A percentile compares a stretch with the other conserved stretches of the same genome.
Evolutionary conservation across 2,888 invertebrate species (phyloP).

Genomic region (Reticulitermes lucifugus): DNA sequence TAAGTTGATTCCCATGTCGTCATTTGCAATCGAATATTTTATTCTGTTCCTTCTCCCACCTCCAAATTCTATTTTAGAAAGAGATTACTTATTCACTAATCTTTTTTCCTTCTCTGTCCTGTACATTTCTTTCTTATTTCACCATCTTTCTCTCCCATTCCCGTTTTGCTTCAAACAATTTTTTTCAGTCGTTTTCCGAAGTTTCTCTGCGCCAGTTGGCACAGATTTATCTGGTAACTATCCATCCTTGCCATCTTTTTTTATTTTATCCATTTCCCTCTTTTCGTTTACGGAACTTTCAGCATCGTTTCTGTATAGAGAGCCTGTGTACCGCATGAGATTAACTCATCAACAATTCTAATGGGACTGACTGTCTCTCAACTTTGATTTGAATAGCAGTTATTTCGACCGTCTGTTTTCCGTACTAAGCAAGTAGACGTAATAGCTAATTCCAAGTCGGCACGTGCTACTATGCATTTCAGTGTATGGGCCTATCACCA

Average conservation of each 20-base stretch:
- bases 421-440: neutral
- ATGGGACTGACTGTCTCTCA: constrained; percentile 25
- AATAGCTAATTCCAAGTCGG: constrained; percentile 3
- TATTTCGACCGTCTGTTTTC: constrained; percentile 1
- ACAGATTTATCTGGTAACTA: constrained; percentile 29
- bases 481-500: neutral
- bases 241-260: constrained; percentile 10
- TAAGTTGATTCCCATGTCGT: constrained; percentile 45
- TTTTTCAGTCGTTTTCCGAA: constrained; percentile 8
- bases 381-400: constrained; percentile 4
- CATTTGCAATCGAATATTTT: constrained; percentile 45
- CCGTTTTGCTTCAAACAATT: constrained; percentile 1
- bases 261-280: constrained; percentile 27
- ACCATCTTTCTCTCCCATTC: neutral
- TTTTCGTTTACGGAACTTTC: constrained; percentile 25
- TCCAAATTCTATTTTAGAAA: constrained; percentile 2
- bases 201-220: constrained; percentile 20
- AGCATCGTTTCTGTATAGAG: neutral
- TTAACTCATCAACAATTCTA: constrained; percentile 47
- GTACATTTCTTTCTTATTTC: neutral
- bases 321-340: constrained; percentile 2
- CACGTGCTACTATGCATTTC: neutral
- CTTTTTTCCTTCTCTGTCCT: neutral
- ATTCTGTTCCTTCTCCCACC: neutral
- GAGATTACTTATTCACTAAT: constrained; percentile 42